A percentile compares a stretch with the other conserved stretches of the same genome.
Evolutionary conservation across 2,888 invertebrate genomes (phyloP).

Genomic region (Lobophora halterata): DNA sequence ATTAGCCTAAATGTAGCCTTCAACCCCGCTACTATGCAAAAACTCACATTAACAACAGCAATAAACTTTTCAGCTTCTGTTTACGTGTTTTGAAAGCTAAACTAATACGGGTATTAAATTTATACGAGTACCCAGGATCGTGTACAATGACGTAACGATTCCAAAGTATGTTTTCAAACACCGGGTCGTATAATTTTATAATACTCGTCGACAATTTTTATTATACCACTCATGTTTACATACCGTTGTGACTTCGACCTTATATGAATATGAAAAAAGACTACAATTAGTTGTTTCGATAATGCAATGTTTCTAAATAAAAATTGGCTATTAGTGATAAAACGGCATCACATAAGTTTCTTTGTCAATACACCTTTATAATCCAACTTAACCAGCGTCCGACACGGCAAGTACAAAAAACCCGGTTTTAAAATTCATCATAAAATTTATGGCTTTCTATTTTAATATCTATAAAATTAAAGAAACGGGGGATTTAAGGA

Average conservation of each 20-base stretch:
- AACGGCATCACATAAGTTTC: slow-evolving; percentile 42
- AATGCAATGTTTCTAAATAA: slow-evolving; percentile 2
- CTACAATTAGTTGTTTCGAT: neutral
- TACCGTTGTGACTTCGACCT: slow-evolving; percentile 24
- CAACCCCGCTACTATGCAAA: slow-evolving; percentile 38
- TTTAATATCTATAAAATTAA: slow-evolving; percentile 59
- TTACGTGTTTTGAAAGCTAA: slow-evolving; percentile 62
- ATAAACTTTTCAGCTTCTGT: slow-evolving; percentile 58
- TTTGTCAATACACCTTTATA: slow-evolving; percentile 46
- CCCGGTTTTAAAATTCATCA: slow-evolving; percentile 33
- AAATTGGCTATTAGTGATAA: slow-evolving; percentile 33
- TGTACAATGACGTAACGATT: slow-evolving; percentile 60
- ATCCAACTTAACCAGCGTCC: slow-evolving; percentile 46
- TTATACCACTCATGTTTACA: slow-evolving; percentile 19
- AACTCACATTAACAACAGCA: slow-evolving; percentile 47
- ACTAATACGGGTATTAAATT: slow-evolving; percentile 70
- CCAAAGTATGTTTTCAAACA: slow-evolving; percentile 65
- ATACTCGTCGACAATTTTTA: slow-evolving; percentile 46
- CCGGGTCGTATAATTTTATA: slow-evolving; percentile 67
- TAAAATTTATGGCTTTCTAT: slow-evolving; percentile 63
- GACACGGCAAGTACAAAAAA: slow-evolving; percentile 48
- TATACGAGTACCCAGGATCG: slow-evolving; percentile 58
- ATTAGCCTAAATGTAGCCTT: slow-evolving; percentile 18
- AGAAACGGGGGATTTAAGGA: slow-evolving; percentile 40
- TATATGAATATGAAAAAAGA: slow-evolving; percentile 15